Evolutionary conservation across 2,113 vertebrate genomes (phyloP), one percentile per base, ranked within the genome.

Genomic region (Osmerus mordax): DNA sequence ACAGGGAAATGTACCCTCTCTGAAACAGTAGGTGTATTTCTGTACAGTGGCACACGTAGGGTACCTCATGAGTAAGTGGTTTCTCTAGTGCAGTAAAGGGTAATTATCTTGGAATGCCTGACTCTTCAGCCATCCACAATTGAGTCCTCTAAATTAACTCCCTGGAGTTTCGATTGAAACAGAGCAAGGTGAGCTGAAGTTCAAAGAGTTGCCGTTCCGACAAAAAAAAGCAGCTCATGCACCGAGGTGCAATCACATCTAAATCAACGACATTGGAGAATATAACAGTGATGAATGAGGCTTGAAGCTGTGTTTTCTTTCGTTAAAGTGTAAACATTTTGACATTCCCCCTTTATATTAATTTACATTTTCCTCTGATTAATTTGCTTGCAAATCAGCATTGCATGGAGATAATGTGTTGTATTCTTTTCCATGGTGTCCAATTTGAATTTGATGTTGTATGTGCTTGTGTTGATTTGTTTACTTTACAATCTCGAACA

Each of bases 281-380:
- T 18, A 63, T 47, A 78, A 82, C 81, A 80, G 29, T 69, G 71
- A 87, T 70, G 82, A 82, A 89, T 81, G 70, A 79, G 78, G 69
- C 32, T 36, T 36, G 32, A 36, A 36, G 4, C 32, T 36, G 7
- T 36, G 1, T 36, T 36, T 36, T 36, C 32, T 36, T 36, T 36
- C 5, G 1, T 36, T 36, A 36, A 36, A 36, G 32, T 36, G 32
- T 36, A 36, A 36, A 36, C 32, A 6, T 6, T 4, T 36, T 36
- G 7, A 36, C 7, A 36, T 36, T 36, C 32, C 32, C 32, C 32
- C 32, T 36, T 36, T 36, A 0, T 7, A 36, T 6, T 36, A 36
- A 36, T 36, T 36, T 47, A 47, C 32, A 36, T 9, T 47, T 47
- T 47, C 41, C 41, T 47, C 41, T 47, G 41, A 12, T 47, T 28